Conservation (phyloP, 1,140 invertebrate species). For the Trachymyrmex cornetzi region DNA sequence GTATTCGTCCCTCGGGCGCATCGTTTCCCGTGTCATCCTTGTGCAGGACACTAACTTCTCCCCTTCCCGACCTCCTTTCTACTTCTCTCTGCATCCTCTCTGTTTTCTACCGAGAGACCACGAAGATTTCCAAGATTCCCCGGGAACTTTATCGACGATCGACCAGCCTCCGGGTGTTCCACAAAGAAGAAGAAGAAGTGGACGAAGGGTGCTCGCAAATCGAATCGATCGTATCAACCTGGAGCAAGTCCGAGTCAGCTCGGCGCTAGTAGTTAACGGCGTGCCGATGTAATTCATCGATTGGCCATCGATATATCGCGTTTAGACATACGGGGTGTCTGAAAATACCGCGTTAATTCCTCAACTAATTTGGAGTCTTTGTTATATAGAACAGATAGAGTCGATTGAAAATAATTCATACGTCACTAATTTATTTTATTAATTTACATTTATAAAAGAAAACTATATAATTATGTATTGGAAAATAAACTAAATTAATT, state of each 20-base stretch:
- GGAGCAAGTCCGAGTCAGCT: slow-evolving; percentile 55
- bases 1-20: slow-evolving; percentile 44
- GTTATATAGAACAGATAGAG: not conserved
- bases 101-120: not conserved
- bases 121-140: slow-evolving; percentile 39
- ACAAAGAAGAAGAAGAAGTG: slow-evolving; percentile 28
- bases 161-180: slow-evolving; percentile 38
- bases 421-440: not conserved
- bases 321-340: slow-evolving; percentile 27
- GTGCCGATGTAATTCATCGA: slow-evolving; percentile 73
- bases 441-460: not conserved
- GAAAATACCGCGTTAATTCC: not conserved
- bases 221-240: slow-evolving; percentile 72
- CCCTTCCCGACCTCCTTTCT: not conserved
- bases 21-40: slow-evolving; percentile 56
- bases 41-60: slow-evolving; percentile 40
- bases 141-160: slow-evolving; percentile 67
- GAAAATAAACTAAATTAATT: not conserved
- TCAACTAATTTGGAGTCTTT: not conserved
- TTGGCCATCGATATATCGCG: slow-evolving; percentile 55
- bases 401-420: not conserved
- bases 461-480: not conserved
- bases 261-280: slow-evolving; percentile 69
- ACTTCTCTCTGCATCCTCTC: not conserved
- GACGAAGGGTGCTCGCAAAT: slow-evolving; percentile 61